Conservation (phyloP, 2,113 vertebrate genomes). For the Bungarus multicinctus region DNA sequence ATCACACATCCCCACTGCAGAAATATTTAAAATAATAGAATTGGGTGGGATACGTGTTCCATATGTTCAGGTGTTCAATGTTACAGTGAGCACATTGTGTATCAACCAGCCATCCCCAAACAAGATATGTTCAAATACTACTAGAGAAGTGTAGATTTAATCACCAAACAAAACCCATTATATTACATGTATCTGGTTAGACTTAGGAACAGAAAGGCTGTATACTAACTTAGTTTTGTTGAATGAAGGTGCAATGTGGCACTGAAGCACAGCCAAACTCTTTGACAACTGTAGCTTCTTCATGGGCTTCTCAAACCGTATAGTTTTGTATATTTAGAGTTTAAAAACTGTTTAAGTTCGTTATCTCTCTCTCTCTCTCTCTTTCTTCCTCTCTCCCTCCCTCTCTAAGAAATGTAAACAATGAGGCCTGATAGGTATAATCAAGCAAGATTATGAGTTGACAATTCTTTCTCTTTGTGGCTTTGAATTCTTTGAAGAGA, state of each 20-base stretch:
- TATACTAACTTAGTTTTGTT: neutral
- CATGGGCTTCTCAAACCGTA: neutral
- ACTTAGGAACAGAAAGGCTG: neutral
- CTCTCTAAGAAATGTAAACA: neutral
- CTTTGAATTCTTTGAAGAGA: neutral
- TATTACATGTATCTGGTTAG: neutral
- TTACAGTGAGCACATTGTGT: neutral
- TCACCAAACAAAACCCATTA: neutral
- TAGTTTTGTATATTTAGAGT: neutral
- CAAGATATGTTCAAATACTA: neutral
- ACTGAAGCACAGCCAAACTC: neutral
- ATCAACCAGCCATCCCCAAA: too few species aligned
- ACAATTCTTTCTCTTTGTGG: neutral
- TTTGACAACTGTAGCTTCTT: neutral
- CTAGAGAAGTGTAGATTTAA: neutral
- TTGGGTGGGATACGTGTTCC: neutral
- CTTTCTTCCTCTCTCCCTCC: too few species aligned
- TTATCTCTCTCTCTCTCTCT: too few species aligned
- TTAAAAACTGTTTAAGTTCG: neutral
- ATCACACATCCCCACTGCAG: neutral
- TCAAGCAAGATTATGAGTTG: neutral
- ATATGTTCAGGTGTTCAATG: neutral
- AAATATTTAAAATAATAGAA: neutral
- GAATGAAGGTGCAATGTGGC: neutral
- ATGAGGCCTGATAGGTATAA: neutral